phyloP scores from a whole-genome alignment of 1,140 invertebrate species.

The Drosophila littoralis region DNA sequence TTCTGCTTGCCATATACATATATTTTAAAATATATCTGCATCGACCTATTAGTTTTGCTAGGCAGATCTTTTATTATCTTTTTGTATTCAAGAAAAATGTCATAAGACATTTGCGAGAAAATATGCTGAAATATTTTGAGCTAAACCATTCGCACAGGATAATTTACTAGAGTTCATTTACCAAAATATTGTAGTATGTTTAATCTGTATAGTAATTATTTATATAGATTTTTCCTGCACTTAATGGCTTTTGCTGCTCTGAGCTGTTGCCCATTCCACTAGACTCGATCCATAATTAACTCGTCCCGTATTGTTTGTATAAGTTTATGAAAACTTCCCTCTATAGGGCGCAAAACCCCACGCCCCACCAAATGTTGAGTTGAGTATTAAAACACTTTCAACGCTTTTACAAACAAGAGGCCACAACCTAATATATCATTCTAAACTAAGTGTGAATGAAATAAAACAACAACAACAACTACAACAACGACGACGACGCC shows the following conservation, averaged over 20 bases:
- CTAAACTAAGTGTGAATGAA: constrained; percentile 70
- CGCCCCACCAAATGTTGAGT: constrained; percentile 14
- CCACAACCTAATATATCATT: constrained; percentile 64
- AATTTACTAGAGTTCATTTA: no score
- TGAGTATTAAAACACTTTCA: constrained; percentile 45
- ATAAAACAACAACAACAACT: constrained; percentile 42
- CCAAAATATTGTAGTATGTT: no score
- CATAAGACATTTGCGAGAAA: no score
- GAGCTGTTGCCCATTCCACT: not conserved
- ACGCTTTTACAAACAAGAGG: constrained; percentile 63
- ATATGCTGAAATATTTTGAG: no score
- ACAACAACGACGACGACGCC: not conserved
- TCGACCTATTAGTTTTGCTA: no score
- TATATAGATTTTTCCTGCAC: not conserved
- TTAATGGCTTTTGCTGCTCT: not conserved
- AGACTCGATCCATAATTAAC: constrained; percentile 25
- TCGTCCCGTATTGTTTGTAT: constrained; percentile 27
- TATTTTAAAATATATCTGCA: no score
- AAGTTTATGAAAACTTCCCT: constrained; percentile 26
- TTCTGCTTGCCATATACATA: no score
- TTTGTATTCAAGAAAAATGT: no score
- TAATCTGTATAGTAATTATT: not conserved
- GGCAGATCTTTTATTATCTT: no score
- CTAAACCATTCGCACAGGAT: no score
- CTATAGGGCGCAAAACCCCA: not conserved